Evolutionary conservation across 1,140 invertebrate genomes (phyloP), one percentile per base, ranked within the genome.

Genomic region (Drosophila navojoa): DNA sequence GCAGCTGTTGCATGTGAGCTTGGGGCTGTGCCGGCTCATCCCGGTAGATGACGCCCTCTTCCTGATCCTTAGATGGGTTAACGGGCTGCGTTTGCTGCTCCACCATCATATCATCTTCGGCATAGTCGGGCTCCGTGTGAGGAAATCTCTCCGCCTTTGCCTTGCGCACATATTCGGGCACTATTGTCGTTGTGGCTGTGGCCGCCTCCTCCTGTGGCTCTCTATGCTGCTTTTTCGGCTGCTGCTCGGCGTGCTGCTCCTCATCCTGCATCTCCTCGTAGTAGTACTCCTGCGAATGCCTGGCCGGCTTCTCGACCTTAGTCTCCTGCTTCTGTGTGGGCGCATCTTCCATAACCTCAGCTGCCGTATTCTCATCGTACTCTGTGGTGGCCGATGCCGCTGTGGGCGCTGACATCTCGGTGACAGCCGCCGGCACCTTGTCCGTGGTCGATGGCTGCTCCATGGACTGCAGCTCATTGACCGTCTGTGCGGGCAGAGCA

Each of bases 101-200:
- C 42, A 62, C 42, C 10, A 38, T 13, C 15, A 27, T 61, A 0
- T 76, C 77, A 0, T 81, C 85, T 5, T 84, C 81, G 0, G 58
- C 25, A 45, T 86, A 86, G 22, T 91, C 90, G 10, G 57, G 55
- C 4, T 69, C 57, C 4, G 19, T 1, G 11, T 77, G 79, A 0
- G 81, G 73, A 44, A 58, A 81, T 42, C 80, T 66, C 32, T 89
- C 79, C 10, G 90, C 79, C 59, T 91, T 90, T 22, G 73, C 57
- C 57, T 90, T 82, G 3, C 90, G 90, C 61, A 91, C 77, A 81
- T 91, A 91, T 25, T 91, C 81, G 1, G 90, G 90, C 27, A 91
- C 67, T 9, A 76, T 59, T 1, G 70, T 70, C 0, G 68, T 77
- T 15, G 77, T 79, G 15, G 59, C 71, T 9, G 47, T 59, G 1